Conservation (phyloP, 1,140 invertebrate genomes). For the Pogonognathellus flavescens region DNA sequence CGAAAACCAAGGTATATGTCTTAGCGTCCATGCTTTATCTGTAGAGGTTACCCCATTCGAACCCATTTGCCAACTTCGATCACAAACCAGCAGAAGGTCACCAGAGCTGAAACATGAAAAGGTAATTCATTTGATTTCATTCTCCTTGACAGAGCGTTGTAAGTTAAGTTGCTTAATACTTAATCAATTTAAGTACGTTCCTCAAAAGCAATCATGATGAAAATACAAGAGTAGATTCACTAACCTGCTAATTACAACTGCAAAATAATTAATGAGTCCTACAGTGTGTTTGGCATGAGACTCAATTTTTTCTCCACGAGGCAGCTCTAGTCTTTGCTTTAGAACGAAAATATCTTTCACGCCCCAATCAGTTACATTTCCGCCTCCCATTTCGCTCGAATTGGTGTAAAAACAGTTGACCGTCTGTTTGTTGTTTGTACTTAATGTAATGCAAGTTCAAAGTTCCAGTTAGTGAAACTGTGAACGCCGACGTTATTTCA, state of each 20-base stretch:
- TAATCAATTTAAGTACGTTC: neutral
- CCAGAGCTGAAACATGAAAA: slow-evolving; percentile 48
- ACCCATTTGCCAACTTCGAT: slow-evolving; percentile 22
- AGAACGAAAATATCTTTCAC: slow-evolving; percentile 56
- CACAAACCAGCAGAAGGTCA: slow-evolving; percentile 60
- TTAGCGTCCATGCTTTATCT: slow-evolving; percentile 56
- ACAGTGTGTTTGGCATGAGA: slow-evolving; percentile 53
- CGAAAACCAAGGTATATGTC: slow-evolving; percentile 65
- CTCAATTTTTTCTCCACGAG: slow-evolving; percentile 22
- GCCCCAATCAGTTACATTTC: neutral
- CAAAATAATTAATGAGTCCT: slow-evolving; percentile 61
- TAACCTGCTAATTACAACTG: slow-evolving; percentile 60
- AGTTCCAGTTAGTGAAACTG: no score
- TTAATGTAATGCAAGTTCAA: no score
- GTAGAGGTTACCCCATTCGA: neutral
- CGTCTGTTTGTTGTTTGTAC: no score
- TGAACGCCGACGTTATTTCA: no score
- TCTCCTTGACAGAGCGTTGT: neutral
- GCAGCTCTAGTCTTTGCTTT: slow-evolving; percentile 53
- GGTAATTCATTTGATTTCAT: no score
- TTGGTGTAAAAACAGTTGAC: neutral
- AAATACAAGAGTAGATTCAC: slow-evolving; percentile 1
- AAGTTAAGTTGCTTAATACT: no score
- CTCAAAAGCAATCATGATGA: neutral
- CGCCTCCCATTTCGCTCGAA: neutral